Evolutionary conservation across 1,140 invertebrate species (phyloP).

Genomic region (Dryas iulia): DNA sequence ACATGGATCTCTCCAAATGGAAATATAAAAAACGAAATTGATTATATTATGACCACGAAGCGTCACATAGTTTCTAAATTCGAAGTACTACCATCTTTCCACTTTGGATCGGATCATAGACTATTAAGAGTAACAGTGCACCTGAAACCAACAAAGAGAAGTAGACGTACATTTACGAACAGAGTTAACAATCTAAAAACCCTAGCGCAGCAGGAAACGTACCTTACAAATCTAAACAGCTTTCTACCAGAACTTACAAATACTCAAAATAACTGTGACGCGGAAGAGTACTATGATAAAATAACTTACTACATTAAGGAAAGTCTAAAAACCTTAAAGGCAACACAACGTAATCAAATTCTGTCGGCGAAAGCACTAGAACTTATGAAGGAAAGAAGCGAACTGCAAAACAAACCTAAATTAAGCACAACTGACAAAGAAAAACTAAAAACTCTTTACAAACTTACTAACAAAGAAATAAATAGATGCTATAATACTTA

Average conservation of each 20-base stretch:
- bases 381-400: conserved; percentile 39
- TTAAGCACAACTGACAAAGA: conserved; percentile 35
- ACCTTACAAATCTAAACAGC: conserved; percentile 31
- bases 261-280: conserved; percentile 21
- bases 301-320: conserved; percentile 24
- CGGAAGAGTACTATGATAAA: conserved; percentile 37
- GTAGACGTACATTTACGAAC: conserved; percentile 35
- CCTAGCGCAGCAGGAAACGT: conserved; percentile 30
- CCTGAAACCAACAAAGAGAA: conserved; percentile 33
- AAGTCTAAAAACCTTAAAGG: conserved; percentile 38
- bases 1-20: conserved; percentile 46
- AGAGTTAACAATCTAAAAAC: conserved; percentile 34
- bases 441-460: conserved; percentile 38
- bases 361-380: conserved; percentile 34
- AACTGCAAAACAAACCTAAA: conserved; percentile 41
- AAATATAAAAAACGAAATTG: conserved; percentile 49
- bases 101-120: conserved; percentile 41
- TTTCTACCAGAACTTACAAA: conserved; percentile 36
- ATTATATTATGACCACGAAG: conserved; percentile 46
- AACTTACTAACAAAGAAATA: conserved; percentile 44
- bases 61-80: conserved; percentile 35
- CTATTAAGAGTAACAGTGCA: conserved; percentile 37
- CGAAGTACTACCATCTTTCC: conserved; percentile 34
- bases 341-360: conserved; percentile 27
- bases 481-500: conserved; percentile 36